A percentile compares a stretch with the other conserved stretches of the same genome.
Evolutionary conservation across 2,888 invertebrate species (phyloP).

Genomic region (Octonoba sinensis): DNA sequence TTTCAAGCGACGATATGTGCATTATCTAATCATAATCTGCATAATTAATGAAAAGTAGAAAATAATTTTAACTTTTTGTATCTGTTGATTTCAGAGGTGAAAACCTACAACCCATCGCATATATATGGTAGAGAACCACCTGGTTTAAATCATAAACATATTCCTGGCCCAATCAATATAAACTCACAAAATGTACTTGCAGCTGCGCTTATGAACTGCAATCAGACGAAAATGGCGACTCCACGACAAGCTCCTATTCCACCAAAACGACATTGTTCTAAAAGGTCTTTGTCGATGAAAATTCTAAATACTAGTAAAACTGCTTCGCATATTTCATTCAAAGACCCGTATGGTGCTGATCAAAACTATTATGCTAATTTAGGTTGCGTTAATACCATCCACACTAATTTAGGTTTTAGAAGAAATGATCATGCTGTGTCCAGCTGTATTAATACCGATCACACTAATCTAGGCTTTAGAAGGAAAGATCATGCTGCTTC

Average conservation of each 20-base stretch:
- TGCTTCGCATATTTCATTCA: too few species aligned
- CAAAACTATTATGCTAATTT: too few species aligned
- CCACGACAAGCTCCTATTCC: conserved; percentile 14
- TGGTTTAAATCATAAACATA: conserved; percentile 39
- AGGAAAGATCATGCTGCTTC: too few species aligned
- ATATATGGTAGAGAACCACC: conserved; percentile 31
- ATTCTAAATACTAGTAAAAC: too few species aligned
- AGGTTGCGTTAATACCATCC: too few species aligned
- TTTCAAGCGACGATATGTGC: too few species aligned
- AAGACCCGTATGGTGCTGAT: too few species aligned
- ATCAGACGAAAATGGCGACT: not conserved
- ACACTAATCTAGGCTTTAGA: too few species aligned
- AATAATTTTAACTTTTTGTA: not conserved
- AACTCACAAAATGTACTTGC: not conserved
- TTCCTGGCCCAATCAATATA: conserved; percentile 12
- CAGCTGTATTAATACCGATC: too few species aligned
- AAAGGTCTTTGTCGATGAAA: not conserved
- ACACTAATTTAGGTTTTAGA: too few species aligned
- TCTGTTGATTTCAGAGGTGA: conserved; percentile 30
- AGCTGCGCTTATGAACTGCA: not conserved
- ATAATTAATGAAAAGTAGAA: not conserved
- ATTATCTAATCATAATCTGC: not conserved
- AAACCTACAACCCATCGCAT: conserved; percentile 10
- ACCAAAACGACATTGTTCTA: conserved; percentile 34
- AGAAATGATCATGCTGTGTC: too few species aligned